phyloP scores from a whole-genome alignment of 2,797 vertebrate species.

The Liasis olivaceus region DNA sequence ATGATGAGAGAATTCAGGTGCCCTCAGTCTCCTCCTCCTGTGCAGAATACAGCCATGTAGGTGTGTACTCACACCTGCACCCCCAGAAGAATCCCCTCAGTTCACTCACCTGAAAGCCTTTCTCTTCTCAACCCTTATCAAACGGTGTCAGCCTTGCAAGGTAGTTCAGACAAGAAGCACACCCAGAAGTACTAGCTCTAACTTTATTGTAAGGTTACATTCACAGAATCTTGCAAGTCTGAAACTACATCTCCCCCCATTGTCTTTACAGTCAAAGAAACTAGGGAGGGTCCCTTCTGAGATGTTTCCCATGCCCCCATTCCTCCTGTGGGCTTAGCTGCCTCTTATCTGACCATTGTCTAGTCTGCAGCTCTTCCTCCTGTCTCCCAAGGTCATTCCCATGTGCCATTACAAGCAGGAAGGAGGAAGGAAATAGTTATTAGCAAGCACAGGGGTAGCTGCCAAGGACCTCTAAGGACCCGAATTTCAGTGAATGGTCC shows the following conservation, averaged over 20 bases:
- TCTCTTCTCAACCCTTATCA: background rate
- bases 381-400: background rate
- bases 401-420: background rate
- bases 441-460: background rate
- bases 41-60: background rate
- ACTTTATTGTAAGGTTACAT: background rate
- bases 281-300: background rate
- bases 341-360: background rate
- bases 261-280: background rate
- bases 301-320: background rate
- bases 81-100: background rate
- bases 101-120: background rate
- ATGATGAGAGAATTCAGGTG: background rate
- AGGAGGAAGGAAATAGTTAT: background rate
- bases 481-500: background rate
- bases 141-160: background rate
- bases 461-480: background rate
- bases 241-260: background rate
- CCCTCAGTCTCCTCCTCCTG: background rate
- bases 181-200: background rate
- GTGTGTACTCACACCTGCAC: background rate
- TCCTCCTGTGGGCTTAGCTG: background rate
- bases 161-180: background rate
- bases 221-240: background rate
- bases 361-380: background rate